These are phyloP conservation scores for Brachyalestes nurse DNA, from an alignment of 2,797 vertebrate genomes.

Conservation along the genomic window DNA sequence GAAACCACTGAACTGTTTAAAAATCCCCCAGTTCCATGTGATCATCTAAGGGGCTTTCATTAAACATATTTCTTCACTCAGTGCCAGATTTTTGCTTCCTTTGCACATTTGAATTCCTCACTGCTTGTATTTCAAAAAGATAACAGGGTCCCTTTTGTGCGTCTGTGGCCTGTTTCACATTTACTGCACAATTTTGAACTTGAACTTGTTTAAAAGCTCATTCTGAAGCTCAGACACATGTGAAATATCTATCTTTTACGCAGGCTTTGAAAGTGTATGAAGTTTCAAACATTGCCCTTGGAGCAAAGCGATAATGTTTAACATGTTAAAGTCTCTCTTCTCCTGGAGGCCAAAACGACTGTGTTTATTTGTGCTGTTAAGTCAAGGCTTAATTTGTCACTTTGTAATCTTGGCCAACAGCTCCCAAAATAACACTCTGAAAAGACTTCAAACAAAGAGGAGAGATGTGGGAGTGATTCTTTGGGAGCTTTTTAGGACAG, in stretches of 20 bases:
- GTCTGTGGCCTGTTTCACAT: conserved; percentile 18
- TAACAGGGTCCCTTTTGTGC: not conserved
- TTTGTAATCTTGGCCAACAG: conserved; percentile 28
- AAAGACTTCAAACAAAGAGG: conserved; percentile 36
- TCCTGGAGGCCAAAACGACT: conserved; percentile 28
- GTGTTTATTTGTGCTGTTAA: conserved; percentile 47
- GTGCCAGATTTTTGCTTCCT: conserved; percentile 8
- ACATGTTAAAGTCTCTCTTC: conserved; percentile 29
- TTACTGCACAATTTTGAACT: conserved; percentile 1
- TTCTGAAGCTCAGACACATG: conserved; percentile 28
- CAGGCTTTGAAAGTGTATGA: conserved; percentile 41
- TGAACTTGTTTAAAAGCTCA: conserved; percentile 39
- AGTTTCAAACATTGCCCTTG: conserved; percentile 42
- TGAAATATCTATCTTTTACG: conserved; percentile 34
- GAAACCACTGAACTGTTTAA: conserved; percentile 29
- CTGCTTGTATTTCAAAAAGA: conserved; percentile 14
- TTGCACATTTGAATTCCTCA: conserved; percentile 20
- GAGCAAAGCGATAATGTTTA: conserved; percentile 30
- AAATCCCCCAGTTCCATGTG: conserved; percentile 21
- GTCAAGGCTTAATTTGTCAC: conserved; percentile 23
- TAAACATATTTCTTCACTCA: conserved; percentile 18
- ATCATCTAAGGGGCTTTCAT: not conserved
- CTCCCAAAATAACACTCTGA: conserved; percentile 26
- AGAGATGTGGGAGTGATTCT: not conserved
- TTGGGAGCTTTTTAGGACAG: not conserved